A percentile compares a stretch with the other conserved stretches of the same genome.
Evolutionary conservation across 2,797 vertebrate species (phyloP).

Genomic region (Epinephelus awoara): DNA sequence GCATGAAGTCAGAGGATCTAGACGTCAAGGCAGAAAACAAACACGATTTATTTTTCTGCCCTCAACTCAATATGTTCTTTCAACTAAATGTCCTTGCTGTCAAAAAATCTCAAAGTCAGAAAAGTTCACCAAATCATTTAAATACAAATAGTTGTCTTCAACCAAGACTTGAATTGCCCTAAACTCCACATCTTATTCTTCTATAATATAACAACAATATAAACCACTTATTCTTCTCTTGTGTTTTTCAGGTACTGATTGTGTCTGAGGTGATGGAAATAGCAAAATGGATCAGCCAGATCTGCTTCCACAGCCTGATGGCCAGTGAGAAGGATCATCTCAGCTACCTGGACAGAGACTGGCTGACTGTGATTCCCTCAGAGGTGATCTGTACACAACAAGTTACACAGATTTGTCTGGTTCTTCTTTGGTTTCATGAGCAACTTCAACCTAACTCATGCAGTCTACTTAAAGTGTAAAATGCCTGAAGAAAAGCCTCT

Average conservation of each 20-base stretch:
- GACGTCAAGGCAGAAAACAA: conserved; percentile 90
- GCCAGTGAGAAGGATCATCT: conserved; percentile 81
- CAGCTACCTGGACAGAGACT: conserved; percentile 90
- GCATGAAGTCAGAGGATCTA: conserved; percentile 89
- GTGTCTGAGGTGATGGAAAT: conserved; percentile 86
- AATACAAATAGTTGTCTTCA: neutral
- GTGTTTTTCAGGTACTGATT: conserved; percentile 87
- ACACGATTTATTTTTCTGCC: neutral
- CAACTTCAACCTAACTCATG: no score
- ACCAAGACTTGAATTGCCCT: neutral
- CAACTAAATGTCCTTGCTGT: neutral
- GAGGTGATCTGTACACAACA: conserved; percentile 82
- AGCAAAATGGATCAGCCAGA: conserved; percentile 87
- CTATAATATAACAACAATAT: neutral
- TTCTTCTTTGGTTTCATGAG: no score
- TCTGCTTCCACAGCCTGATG: conserved; percentile 90
- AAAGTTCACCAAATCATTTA: neutral
- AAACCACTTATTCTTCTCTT: no score
- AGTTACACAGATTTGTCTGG: neutral
- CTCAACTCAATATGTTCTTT: no score
- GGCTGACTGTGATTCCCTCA: conserved; percentile 89
- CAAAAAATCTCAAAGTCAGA: neutral
- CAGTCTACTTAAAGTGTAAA: no score
- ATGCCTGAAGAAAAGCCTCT: no score
- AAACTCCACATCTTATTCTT: neutral